phyloP scores from a whole-genome alignment of 1,140 invertebrate species.

The Phthorimaea operculella region DNA sequence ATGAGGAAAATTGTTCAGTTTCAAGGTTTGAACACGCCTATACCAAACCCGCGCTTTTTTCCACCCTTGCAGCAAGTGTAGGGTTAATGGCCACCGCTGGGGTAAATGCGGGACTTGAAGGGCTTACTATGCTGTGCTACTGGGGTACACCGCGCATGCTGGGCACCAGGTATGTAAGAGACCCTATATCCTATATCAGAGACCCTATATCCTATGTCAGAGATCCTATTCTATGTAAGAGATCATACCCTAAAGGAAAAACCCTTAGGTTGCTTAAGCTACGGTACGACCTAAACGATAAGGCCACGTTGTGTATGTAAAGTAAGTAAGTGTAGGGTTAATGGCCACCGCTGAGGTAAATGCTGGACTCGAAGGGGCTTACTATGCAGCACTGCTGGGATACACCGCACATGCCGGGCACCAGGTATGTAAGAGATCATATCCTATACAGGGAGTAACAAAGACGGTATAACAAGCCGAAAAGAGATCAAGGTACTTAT shows the following conservation, averaged over 20 bases:
- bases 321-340: constrained; percentile 74
- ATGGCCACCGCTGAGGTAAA: constrained; percentile 74
- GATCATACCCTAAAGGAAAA: too few relatives aligned
- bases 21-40: too few relatives aligned
- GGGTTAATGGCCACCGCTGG: constrained; percentile 73
- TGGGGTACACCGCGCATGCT: constrained; percentile 76
- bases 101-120: constrained; percentile 76
- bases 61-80: constrained; percentile 80
- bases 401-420: constrained; percentile 77
- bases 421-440: constrained; percentile 72
- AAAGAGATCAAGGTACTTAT: too few relatives aligned
- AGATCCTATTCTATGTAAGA: too few relatives aligned
- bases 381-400: constrained; percentile 78
- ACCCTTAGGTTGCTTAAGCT: too few relatives aligned
- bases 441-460: too few relatives aligned
- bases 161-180: constrained; percentile 82
- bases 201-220: too few relatives aligned
- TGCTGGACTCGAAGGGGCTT: constrained; percentile 85
- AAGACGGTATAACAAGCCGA: too few relatives aligned
- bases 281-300: too few relatives aligned
- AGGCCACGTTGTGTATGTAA: too few relatives aligned
- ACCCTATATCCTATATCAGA: too few relatives aligned
- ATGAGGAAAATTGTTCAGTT: too few relatives aligned
- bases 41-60: constrained; percentile 84
- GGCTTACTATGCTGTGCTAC: constrained; percentile 85